Evolutionary conservation across 2,888 invertebrate genomes (phyloP), one percentile per base, ranked within the genome.

Genomic region (Scaptomyza parva): DNA sequence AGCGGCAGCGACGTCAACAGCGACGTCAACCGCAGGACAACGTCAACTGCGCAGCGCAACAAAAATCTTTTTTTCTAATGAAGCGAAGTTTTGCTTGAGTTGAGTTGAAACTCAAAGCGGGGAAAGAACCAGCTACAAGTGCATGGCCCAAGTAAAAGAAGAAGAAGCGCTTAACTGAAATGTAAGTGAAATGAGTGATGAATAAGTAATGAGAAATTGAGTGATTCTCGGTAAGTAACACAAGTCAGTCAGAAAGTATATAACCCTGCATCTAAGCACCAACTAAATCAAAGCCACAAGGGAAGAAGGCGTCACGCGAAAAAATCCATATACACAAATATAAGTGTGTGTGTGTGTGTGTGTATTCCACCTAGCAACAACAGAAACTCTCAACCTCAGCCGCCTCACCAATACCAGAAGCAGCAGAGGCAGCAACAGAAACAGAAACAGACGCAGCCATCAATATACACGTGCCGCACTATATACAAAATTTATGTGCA

Each of bases 401-500:
- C n/a, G 59, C 69, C 35, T 43, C 78, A 75, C 88, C 81, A 67
- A 70, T 70, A 74, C 75, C 75, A 73, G 54, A 35, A 52, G 39
- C 53, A 43, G 40, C 45, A 22, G n/a, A n/a, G n/a, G n/a, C n/a
- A n/a, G n/a, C n/a, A n/a, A n/a, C n/a, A n/a, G n/a, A n/a, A n/a
- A n/a, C n/a, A n/a, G n/a, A 22, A 37, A 3, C 39, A 41, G 40
- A 53, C 57, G 51, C 80, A 45, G 69, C 60, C 86, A 75, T 78
- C 75, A 75, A 75, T 75, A 75, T 78, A 73, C 62, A 74, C 62
- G 78, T 74, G 74, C 79, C 75, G 60, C 75, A 55, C 78, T 82
- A 85, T 81, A 58, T 87, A 81, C 75, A 83, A 66, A 62, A 88
- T 83, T 76, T 88, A 86, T 82, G 86, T 82, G 88, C 78, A 65